Conservation (phyloP, 2,113 vertebrate genomes). For the Cavia aperea region DNA sequence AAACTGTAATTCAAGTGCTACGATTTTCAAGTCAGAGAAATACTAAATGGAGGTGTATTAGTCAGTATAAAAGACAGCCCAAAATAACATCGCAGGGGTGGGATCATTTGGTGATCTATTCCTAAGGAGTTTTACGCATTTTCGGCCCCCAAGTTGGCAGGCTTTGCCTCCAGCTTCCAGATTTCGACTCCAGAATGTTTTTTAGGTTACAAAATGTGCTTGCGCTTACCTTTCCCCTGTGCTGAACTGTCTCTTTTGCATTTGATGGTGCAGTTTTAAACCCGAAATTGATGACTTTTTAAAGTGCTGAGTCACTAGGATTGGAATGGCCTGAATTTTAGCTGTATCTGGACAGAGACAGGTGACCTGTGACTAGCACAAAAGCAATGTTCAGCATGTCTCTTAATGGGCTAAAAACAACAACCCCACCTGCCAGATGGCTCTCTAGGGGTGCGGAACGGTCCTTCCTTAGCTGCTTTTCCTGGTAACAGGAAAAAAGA, state of each 20-base stretch:
- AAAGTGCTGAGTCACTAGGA: constrained; percentile 55
- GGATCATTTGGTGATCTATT: constrained; percentile 67
- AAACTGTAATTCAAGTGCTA: constrained; percentile 44
- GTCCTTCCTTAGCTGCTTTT: background rate
- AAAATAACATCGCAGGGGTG: constrained; percentile 52
- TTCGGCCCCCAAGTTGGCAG: constrained; percentile 26
- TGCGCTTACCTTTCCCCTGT: constrained; percentile 1
- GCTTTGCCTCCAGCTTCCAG: constrained; percentile 57
- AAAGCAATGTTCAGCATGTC: constrained; percentile 48
- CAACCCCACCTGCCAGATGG: constrained; percentile 13
- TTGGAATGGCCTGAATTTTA: background rate
- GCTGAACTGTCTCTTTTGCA: constrained; percentile 46
- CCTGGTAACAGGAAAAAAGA: background rate
- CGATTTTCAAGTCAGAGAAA: constrained; percentile 44
- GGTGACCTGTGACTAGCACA: constrained; percentile 23
- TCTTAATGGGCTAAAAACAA: constrained; percentile 15
- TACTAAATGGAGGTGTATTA: constrained; percentile 49
- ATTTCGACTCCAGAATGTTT: constrained; percentile 57
- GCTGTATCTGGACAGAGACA: background rate
- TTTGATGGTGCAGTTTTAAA: constrained; percentile 67
- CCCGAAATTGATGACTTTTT: constrained; percentile 52
- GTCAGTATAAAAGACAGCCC: constrained; percentile 35
- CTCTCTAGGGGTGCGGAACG: background rate
- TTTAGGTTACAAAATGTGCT: constrained; percentile 65
- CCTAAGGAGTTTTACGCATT: constrained; percentile 52